A percentile compares a stretch with the other conserved stretches of the same genome.
Conservation (phyloP, 2,113 vertebrate genomes). For the Tetrao urogallus region DNA sequence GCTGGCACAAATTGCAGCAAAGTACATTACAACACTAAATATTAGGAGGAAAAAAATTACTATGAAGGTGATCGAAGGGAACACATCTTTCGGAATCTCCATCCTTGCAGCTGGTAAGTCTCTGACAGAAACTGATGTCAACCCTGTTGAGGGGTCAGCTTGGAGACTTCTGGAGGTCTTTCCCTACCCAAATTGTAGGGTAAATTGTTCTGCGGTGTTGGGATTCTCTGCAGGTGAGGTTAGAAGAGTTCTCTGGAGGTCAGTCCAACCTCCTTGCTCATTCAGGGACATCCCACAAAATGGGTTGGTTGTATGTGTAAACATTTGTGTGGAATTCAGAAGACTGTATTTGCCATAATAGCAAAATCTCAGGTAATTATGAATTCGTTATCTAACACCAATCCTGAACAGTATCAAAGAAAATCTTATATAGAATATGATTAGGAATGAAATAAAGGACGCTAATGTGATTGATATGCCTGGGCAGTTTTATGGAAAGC, state of each 20-base stretch:
- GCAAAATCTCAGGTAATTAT: slow-evolving; percentile 31
- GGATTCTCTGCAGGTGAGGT: background rate
- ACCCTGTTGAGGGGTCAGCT: background rate
- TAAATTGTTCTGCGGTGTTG: background rate
- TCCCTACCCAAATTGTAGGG: background rate
- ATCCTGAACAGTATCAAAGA: slow-evolving; percentile 39
- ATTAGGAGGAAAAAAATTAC: accelerated
- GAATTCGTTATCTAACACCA: slow-evolving; percentile 35
- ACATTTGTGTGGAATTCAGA: background rate
- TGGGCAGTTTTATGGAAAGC: slow-evolving; percentile 51
- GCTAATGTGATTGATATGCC: slow-evolving; percentile 51
- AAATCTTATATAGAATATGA: slow-evolving; percentile 31
- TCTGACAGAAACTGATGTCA: background rate
- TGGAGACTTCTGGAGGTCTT: background rate
- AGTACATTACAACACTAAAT: background rate
- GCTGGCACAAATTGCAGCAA: background rate
- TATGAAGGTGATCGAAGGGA: background rate
- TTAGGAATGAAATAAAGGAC: slow-evolving; percentile 59
- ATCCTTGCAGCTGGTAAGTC: background rate
- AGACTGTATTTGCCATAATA: background rate
- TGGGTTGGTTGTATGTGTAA: background rate
- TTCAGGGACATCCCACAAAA: background rate
- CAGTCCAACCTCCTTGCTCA: background rate
- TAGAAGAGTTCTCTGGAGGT: background rate
- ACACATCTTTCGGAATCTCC: background rate